Percentiles rank a stretch among this genome's conserved stretches.
These are phyloP conservation scores for Podocnemis expansa DNA, from an alignment of 2,113 vertebrate genomes.

Conservation along the genomic window DNA sequence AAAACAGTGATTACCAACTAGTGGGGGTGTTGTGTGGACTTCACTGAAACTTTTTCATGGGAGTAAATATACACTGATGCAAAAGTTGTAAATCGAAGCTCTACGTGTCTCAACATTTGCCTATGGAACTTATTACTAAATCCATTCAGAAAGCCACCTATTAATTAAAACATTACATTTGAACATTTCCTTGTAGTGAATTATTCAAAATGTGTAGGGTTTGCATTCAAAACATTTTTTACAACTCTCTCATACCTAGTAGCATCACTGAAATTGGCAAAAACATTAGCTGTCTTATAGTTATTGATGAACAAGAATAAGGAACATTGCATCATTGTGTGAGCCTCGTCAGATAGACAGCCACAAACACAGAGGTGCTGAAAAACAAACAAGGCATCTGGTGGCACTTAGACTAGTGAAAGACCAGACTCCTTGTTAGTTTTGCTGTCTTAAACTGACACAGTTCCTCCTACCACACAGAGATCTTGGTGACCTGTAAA, in stretches of 20 bases:
- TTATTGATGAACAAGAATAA: neutral
- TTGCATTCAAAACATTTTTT: neutral
- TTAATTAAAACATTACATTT: neutral
- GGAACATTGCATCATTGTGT: neutral
- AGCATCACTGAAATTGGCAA: neutral
- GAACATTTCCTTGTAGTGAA: neutral
- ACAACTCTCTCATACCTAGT: neutral
- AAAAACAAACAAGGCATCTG: too few relatives aligned
- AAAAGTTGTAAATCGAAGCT: neutral
- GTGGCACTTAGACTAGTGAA: too few relatives aligned
- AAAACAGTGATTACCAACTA: rapidly evolving
- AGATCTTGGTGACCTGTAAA: neutral
- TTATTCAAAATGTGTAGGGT: neutral
- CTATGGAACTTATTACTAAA: neutral
- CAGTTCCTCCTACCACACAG: neutral
- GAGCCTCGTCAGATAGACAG: conserved; percentile 13
- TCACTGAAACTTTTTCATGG: neutral
- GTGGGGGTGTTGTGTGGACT: neutral
- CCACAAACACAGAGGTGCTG: neutral
- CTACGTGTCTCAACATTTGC: neutral
- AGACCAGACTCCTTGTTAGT: too few relatives aligned
- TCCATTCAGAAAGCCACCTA: neutral
- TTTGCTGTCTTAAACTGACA: too few relatives aligned
- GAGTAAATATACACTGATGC: neutral
- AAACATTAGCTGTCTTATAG: neutral